Conservation (phyloP, 2,113 vertebrate species). For the Ondatra zibethicus region DNA sequence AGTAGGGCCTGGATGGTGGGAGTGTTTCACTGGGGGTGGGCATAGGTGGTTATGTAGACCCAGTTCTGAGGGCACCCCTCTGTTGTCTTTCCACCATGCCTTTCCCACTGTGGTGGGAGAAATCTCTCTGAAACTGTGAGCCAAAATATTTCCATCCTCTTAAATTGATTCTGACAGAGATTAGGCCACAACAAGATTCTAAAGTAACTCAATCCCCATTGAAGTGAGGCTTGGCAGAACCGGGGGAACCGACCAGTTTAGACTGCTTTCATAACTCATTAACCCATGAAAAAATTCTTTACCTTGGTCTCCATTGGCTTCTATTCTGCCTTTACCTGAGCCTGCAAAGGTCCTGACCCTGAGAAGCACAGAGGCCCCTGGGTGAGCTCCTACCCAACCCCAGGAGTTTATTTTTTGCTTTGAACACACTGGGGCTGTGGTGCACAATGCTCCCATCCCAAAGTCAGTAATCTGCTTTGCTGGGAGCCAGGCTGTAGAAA, state of each 20-base stretch:
- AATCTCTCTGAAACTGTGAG: background rate
- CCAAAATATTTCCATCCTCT: background rate
- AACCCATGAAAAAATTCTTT: background rate
- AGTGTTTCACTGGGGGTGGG: background rate
- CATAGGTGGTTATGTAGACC: background rate
- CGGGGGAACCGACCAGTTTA: background rate
- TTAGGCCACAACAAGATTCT: background rate
- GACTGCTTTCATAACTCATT: background rate
- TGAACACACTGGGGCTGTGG: background rate
- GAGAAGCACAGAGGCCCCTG: rapidly evolving
- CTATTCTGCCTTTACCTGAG: background rate
- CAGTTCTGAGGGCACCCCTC: background rate
- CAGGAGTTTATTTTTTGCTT: background rate
- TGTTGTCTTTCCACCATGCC: background rate
- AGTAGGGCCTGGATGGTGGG: background rate
- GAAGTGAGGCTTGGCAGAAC: background rate
- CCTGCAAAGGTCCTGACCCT: background rate
- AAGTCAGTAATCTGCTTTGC: background rate
- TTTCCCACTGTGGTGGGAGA: background rate
- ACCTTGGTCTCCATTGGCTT: background rate
- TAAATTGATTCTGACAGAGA: background rate
- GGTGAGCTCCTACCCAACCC: rapidly evolving
- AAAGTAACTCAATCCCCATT: background rate
- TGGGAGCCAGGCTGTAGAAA: slow-evolving; percentile 41
- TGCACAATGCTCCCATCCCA: too few species aligned